phyloP scores from a whole-genome alignment of 2,113 vertebrate species.

The Sakesphorus luctuosus region DNA sequence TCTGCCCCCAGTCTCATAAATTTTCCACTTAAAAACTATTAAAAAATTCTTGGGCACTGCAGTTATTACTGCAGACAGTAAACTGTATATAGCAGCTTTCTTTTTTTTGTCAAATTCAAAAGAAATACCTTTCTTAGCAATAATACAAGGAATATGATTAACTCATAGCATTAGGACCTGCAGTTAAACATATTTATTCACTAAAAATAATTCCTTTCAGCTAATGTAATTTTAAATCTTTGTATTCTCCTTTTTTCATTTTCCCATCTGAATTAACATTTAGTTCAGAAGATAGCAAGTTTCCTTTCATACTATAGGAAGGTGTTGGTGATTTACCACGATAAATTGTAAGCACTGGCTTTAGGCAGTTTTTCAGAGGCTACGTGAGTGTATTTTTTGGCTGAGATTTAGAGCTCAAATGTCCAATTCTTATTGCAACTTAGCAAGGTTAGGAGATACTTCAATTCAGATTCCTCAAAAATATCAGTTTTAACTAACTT shows the following conservation, averaged over 20 bases:
- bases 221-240: background rate
- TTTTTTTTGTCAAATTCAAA: background rate
- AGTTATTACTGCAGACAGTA: background rate
- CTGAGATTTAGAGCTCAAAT: background rate
- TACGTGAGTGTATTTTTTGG: background rate
- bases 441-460: background rate
- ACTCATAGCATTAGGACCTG: background rate
- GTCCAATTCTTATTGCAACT: background rate
- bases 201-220: background rate
- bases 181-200: background rate
- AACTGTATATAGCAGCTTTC: background rate
- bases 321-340: background rate
- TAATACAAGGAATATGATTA: background rate
- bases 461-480: background rate
- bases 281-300: background rate
- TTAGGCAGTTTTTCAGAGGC: conserved; percentile 5
- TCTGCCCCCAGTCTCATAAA: background rate
- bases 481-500: background rate
- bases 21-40: background rate
- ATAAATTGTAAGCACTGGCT: background rate
- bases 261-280: background rate
- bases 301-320: background rate
- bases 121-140: background rate
- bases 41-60: background rate
- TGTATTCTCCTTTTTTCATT: background rate